A percentile compares a stretch with the other conserved stretches of the same genome.
Conservation (phyloP, 1,140 invertebrate species). For the Myzus persicae region DNA sequence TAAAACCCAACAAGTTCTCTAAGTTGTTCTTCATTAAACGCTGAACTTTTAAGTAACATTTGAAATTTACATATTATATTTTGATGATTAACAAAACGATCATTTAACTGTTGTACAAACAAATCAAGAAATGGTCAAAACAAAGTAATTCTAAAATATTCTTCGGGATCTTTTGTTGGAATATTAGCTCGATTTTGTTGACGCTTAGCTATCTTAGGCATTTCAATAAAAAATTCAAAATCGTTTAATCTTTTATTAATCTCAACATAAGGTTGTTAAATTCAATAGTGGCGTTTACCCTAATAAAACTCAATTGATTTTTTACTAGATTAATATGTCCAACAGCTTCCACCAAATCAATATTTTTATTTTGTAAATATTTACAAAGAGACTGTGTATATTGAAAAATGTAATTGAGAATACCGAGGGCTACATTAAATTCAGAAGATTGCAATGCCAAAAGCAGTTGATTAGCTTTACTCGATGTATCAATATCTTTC, state of each 20-base stretch:
- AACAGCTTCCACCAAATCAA: slow-evolving; percentile 22
- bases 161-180: slow-evolving; percentile 8
- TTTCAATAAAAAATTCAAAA: slow-evolving; percentile 21
- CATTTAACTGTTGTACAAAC: slow-evolving; percentile 16
- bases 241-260: neutral
- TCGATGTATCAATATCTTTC: slow-evolving; percentile 32
- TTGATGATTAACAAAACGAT: slow-evolving; percentile 6
- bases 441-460: neutral
- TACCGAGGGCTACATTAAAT: neutral
- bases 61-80: slow-evolving; percentile 15
- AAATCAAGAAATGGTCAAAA: slow-evolving; percentile 26
- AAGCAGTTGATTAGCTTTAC: slow-evolving; percentile 33
- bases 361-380: slow-evolving; percentile 25
- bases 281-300: neutral
- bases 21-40: neutral
- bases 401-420: neutral
- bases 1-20: too few species aligned
- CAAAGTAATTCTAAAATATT: slow-evolving; percentile 27
- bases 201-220: neutral
- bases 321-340: neutral
- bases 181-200: neutral
- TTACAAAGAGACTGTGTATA: neutral
- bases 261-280: neutral
- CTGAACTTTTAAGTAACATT: neutral
- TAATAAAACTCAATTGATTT: slow-evolving; percentile 15